phyloP scores from a whole-genome alignment of 2,113 vertebrate species.

The Tragelaphus buxtoni region DNA sequence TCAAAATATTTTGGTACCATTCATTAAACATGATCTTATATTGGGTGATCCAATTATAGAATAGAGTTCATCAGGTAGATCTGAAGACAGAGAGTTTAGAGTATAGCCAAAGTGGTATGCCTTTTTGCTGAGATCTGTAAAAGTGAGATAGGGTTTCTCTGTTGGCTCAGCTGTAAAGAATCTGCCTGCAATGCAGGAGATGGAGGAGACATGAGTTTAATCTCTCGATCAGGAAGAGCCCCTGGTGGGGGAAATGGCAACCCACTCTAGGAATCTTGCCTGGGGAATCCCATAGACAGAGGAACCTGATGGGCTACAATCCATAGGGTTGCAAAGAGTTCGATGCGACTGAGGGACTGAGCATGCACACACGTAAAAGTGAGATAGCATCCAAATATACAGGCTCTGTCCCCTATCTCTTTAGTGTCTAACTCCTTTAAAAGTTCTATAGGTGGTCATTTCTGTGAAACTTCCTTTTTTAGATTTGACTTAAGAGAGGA shows the following conservation, averaged over 20 bases:
- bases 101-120: neutral
- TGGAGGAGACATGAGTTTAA: neutral
- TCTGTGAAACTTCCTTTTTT: neutral
- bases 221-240: neutral
- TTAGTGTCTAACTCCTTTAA: neutral
- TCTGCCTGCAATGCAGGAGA: neutral
- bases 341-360: neutral
- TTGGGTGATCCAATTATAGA: neutral
- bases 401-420: neutral
- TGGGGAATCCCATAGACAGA: neutral
- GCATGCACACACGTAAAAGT: neutral
- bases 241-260: neutral
- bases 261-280: neutral
- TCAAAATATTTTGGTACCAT: neutral
- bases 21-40: neutral
- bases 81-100: neutral
- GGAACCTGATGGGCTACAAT: neutral
- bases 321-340: neutral
- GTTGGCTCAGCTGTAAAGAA: neutral
- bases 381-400: neutral
- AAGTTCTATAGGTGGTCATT: neutral
- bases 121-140: neutral
- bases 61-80: neutral
- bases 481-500: neutral
- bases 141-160: neutral